Base-by-base conservation (phyloP, 2,888 invertebrate genomes). In the Drosophila falleni region DNA sequence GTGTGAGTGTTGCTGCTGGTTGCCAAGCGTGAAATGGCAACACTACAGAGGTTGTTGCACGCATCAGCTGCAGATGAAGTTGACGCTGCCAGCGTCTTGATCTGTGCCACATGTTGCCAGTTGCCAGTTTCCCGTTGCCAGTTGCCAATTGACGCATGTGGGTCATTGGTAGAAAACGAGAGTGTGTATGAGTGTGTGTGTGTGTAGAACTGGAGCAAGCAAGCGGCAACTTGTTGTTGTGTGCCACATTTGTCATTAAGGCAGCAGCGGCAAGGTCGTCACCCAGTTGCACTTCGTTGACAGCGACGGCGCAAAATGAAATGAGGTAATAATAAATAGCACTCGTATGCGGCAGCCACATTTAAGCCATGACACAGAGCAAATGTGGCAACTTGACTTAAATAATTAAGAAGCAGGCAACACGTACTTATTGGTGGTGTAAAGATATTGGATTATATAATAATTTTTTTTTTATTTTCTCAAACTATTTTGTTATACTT, bases 31-130 rank as follows among this genome's bases (percentile, higher is more conserved):
- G 82, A 85, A 85, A 61, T 59, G 60, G 41, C 61, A 60, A 41
- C 44, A 58, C 60, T 64, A 67, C 59, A 68, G 74, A 88, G 85
- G 89, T 86, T 89, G 89, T 86, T 86, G 85, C 89, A 88, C 85
- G 85, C 83, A 81, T 69, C 69, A 53, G 61, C 69, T 44, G 64
- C 56, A 69, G 68, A 55, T 75, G 42, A 44, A 62, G 65, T 66
- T 68, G 61, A 65, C 46, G 67, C 33, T 46, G 74, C 35, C 56
- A 56, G 47, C 47, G 61, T 65, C 74, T 75, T 70, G 76, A 76
- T 70, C 80, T 65, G 55, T 42, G 61, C 60, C 67, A 58, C 5
- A 13, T 63, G 53, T 49, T 53, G 56, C 33, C 16, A 41, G 15
- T 35, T 31, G 42, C 51, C 42, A 26, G 41, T 55, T 26, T 29